phyloP scores from a whole-genome alignment of 2,113 vertebrate genomes.

The Silurus asotus region DNA sequence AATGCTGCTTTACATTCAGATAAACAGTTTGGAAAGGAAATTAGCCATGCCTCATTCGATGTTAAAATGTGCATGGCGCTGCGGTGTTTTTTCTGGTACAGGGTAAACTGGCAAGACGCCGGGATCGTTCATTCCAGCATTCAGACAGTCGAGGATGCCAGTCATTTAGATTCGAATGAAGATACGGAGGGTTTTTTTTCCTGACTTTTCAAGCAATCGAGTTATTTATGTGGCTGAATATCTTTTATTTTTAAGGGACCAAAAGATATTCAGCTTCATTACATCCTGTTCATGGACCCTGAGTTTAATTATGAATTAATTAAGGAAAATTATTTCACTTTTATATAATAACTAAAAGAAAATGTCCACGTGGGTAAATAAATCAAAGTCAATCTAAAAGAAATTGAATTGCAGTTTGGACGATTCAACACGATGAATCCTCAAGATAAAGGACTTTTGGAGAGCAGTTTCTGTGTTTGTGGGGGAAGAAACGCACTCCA shows the following conservation, averaged over 20 bases:
- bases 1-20: neutral
- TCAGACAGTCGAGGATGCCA: neutral
- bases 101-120: neutral
- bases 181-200: neutral
- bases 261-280: neutral
- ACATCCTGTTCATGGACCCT: neutral
- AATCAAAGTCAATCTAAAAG: neutral
- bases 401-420: neutral
- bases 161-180: neutral
- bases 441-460: neutral
- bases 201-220: neutral
- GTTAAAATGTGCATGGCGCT: neutral
- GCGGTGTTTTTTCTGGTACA: neutral
- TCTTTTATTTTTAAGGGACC: neutral
- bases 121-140: neutral
- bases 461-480: neutral
- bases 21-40: neutral
- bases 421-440: neutral
- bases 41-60: no score
- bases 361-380: neutral
- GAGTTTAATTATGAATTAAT: no score
- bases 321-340: no score
- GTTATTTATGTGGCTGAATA: neutral
- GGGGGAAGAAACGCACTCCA: neutral
- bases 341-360: neutral